These are phyloP conservation scores for Drosophila ezoana DNA, from an alignment of 2,888 invertebrate species.

Conservation along the genomic window DNA sequence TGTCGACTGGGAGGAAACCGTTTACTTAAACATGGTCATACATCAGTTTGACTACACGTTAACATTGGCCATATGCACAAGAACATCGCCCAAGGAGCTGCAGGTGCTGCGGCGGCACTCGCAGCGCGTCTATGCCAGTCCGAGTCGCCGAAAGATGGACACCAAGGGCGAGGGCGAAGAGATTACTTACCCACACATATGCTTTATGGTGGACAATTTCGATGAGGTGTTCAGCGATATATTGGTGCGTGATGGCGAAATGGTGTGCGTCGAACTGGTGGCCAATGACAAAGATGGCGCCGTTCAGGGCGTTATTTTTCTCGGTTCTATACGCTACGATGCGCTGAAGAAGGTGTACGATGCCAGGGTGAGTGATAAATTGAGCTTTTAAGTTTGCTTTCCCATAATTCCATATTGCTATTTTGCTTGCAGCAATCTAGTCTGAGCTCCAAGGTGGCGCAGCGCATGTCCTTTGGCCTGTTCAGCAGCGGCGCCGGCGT, in stretches of 20 bases:
- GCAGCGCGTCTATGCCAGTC: slow-evolving; percentile 98
- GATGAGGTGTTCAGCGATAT: slow-evolving; percentile 99
- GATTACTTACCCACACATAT: slow-evolving; percentile 99
- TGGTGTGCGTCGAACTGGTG: slow-evolving; percentile 99
- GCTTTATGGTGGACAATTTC: slow-evolving; percentile 99
- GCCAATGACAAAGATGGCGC: slow-evolving; percentile 94
- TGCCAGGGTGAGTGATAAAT: slow-evolving; percentile 90
- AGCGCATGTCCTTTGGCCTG: slow-evolving; percentile 97
- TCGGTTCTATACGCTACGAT: slow-evolving; percentile 99
- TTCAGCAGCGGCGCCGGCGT: slow-evolving; percentile 90
- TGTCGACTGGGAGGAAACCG: slow-evolving; percentile 99
- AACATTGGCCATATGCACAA: slow-evolving; percentile 98
- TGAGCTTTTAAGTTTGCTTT: background rate
- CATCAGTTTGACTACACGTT: slow-evolving; percentile 99
- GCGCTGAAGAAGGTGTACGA: slow-evolving; percentile 98
- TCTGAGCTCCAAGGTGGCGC: slow-evolving; percentile 96
- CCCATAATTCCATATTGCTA: slow-evolving; percentile 53
- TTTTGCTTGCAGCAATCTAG: slow-evolving; percentile 90
- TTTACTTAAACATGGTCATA: slow-evolving; percentile 98
- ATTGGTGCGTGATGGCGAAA: slow-evolving; percentile 98
- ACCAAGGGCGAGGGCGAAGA: slow-evolving; percentile 99
- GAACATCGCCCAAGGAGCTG: slow-evolving; percentile 98
- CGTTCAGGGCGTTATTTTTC: slow-evolving; percentile 97
- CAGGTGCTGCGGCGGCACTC: slow-evolving; percentile 97
- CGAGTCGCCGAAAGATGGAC: slow-evolving; percentile 98